Base-by-base conservation (phyloP, 2,888 invertebrate species). In the Limnephilus rhombicus region DNA sequence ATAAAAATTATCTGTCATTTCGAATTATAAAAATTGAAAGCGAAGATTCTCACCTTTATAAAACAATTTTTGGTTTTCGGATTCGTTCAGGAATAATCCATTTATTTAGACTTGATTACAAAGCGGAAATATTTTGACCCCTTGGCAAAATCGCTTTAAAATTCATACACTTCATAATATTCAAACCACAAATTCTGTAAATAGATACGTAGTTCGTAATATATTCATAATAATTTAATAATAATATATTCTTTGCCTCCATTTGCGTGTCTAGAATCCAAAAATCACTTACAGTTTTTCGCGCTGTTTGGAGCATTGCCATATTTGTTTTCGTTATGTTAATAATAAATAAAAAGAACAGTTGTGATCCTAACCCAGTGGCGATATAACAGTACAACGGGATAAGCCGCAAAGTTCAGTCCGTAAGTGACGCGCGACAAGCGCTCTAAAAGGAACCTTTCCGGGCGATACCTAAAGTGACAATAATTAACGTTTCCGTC, bases 391-490 rank as follows among this genome's bases (percentile, higher is more conserved):
- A 34, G 31, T 82, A 82, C 37, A n/a, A 34, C 83, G 83, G 83
- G 83, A 83, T 83, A 7, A 9, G 13, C 37, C 18, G 18, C 83
- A 83, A 31, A 41, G 85, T 18, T 7, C 45, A 45, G 24, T 18
- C 41, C 53, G 53, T n/a, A 85, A 37, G 85, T 85, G 82, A 82
- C 85, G 85, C 45, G 85, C 34, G 85, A 85, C 85, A 37, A 37
- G 41, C 85, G n/a, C 85, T n/a, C 13, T 41, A 45, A 85, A 68
- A 85, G 85, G 85, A 85, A 85, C 12, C 85, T 41, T 45, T 85
- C 85, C 85, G 45, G 41, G 24, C 85, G 41, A 85, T 68, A 24
- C 53, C 53, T 68, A 68, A 68, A 24, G 53, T 68, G 53, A 68
- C 53, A 68, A n/a, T 37, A 68, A n/a, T 37, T 45, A 85, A 5